phyloP scores from a whole-genome alignment of 1,140 invertebrate genomes.

The Drosophila guanche region DNA sequence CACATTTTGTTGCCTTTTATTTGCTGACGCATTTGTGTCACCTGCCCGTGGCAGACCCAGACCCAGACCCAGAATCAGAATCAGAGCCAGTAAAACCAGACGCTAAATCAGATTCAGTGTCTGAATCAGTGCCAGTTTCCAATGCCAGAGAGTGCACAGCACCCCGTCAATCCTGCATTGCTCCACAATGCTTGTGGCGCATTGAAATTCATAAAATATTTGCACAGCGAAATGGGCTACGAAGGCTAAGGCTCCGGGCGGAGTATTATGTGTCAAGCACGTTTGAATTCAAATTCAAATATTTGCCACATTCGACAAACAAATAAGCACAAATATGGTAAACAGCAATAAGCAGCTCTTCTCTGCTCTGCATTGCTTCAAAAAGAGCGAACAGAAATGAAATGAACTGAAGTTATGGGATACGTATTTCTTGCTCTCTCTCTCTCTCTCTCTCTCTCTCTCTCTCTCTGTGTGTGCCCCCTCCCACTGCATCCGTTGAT shows the following conservation, averaged over 20 bases:
- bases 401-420: slow-evolving; percentile 21
- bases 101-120: no score
- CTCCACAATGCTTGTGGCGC: slow-evolving; percentile 46
- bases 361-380: no score
- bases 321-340: slow-evolving; percentile 80
- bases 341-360: slow-evolving; percentile 70
- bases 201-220: slow-evolving; percentile 81
- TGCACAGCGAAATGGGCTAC: slow-evolving; percentile 75
- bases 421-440: background rate
- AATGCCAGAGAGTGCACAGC: slow-evolving; percentile 5
- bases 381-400: slow-evolving; percentile 10
- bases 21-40: slow-evolving; percentile 69
- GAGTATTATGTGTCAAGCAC: slow-evolving; percentile 79
- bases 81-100: no score
- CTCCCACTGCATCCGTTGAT: background rate
- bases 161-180: background rate
- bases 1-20: slow-evolving; percentile 78
- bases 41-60: slow-evolving; percentile 6
- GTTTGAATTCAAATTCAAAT: slow-evolving; percentile 81
- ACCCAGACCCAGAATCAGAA: no score
- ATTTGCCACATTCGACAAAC: slow-evolving; percentile 76
- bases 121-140: background rate
- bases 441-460: no score
- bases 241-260: slow-evolving; percentile 52
- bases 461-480: slow-evolving; percentile 5